Evolutionary conservation across 1,140 invertebrate species (phyloP), one percentile per base, ranked within the genome.

Genomic region (Drosophila sucinea): DNA sequence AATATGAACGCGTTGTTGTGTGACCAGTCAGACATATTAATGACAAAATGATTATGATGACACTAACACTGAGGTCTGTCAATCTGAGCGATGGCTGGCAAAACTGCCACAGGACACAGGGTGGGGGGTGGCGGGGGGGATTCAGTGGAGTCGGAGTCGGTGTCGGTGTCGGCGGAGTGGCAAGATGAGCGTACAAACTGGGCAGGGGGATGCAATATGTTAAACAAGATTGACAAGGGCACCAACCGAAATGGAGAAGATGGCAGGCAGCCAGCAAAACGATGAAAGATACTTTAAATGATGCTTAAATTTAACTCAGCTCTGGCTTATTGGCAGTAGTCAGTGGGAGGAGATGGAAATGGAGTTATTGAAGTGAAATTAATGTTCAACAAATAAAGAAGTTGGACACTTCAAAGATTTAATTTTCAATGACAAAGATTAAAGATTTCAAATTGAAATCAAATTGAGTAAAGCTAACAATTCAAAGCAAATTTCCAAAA

Each of bases 31-130:
- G 79, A 91, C 83, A 90, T 89, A 91, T 91, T 91, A 85, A 91
- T 91, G 89, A 86, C 89, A 83, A 91, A 91, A 91, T 91, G 89
- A 91, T 91, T 90, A 91, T 90, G 84, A 86, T 83, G 84, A 91
- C 84, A 91, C 79, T 77, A 80, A 81, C 60, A 33, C 81, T 76
- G 78, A 76, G 74, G 67, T 69, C 77, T 68, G 58, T 79, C 70
- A 79, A 73, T 79, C 70, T 62, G 33, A 51, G 56, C 25, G 33
- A 64, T 44, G 38, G 60, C 11, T n/a, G 62, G 33, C 2, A 11
- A 7, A 23, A 35, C 6, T 33, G 56, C 8, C n/a, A 29, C 35
- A 32, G 38, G 62, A 11, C 32, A 3, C 4, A n/a, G 40, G 23
- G 27, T 7, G 29, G 17, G 8, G 32, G 8, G 29, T 17, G 4